Conservation (phyloP, 1,140 invertebrate species). For the Formica selysi region DNA sequence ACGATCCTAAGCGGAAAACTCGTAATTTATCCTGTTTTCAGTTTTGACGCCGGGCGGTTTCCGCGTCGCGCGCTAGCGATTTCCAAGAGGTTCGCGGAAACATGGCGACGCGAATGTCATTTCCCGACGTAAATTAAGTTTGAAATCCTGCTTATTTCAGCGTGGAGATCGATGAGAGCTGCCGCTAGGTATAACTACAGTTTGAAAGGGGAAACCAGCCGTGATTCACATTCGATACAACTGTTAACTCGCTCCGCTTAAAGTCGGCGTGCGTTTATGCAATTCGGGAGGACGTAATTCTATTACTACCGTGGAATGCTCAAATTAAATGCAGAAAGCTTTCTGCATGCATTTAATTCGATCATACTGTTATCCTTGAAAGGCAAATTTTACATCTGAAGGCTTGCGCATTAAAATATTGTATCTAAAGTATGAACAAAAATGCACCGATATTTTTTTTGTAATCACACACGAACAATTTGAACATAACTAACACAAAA, state of each 20-base stretch:
- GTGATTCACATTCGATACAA: conserved; percentile 64
- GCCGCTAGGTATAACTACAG: conserved; percentile 51
- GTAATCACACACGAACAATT: not conserved
- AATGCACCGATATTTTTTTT: not conserved
- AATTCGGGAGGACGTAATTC: conserved; percentile 46
- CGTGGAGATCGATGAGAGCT: conserved; percentile 60
- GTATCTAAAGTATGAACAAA: not conserved
- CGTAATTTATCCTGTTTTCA: conserved; percentile 78
- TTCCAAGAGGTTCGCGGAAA: conserved; percentile 72
- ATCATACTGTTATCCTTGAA: conserved; percentile 9
- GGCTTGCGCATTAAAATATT: not conserved
- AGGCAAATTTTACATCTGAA: conserved; percentile 36
- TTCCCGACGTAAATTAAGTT: conserved; percentile 73
- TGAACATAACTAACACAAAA: not conserved
- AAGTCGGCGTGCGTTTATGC: conserved; percentile 41
- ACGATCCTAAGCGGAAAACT: conserved; percentile 73
- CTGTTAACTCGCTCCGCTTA: conserved; percentile 64
- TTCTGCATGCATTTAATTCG: conserved; percentile 21
- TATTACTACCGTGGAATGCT: conserved; percentile 38
- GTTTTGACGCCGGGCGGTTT: conserved; percentile 71
- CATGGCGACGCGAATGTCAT: conserved; percentile 71
- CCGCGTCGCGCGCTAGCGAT: conserved; percentile 67
- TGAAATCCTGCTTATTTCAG: conserved; percentile 69
- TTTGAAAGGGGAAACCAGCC: conserved; percentile 63
- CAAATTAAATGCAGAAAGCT: conserved; percentile 45